Base-by-base conservation (phyloP, 2,113 vertebrate species). In the Ailuropoda melanoleuca region DNA sequence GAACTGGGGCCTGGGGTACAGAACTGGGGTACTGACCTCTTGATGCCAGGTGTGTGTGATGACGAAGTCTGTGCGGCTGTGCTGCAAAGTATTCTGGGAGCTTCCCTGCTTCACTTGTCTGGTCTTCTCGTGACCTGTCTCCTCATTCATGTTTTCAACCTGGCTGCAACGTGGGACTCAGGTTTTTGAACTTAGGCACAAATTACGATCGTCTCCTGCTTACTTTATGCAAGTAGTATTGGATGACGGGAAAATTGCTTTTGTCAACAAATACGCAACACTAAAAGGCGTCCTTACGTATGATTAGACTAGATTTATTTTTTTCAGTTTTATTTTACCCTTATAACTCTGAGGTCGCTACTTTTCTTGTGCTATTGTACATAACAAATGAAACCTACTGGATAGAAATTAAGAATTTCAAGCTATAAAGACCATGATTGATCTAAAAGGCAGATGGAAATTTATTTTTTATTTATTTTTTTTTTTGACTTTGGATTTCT, bases 401-500 rank as follows among this genome's bases (percentile, higher is more conserved):
- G 90, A 64, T 10, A 31, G 58, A 93, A 89, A 53, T 37, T 39
- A 75, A 68, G 64, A 72, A 77, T 50, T 92, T 96, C 66, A 88
- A 68, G 39, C 24, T 29, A 4, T 60, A 55, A 21, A 56, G 56
- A 84, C 37, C 31, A 64, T 37, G 37, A 60, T 53, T 62, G 87
- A 62, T n/a, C 58, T 86, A 68, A 77, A 88, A 13, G 43, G 90
- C 18, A 72, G 50, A 48, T 60, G 37, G 34, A 68, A 50, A 66
- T 74, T 85, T 66, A 43, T 64, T 91, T 68, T n/a, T n/a, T n/a
- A n/a, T n/a, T n/a, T n/a, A n/a, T n/a, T n/a, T n/a, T n/a, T n/a
- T n/a, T n/a, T n/a, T n/a, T n/a, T 14, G 26, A 64, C 46, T 24
- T 34, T 50, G 74, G 58, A 46, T 34, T 26, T 15, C 4, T 39